Conservation (phyloP, 2,113 vertebrate species). For the Ellobius talpinus region DNA sequence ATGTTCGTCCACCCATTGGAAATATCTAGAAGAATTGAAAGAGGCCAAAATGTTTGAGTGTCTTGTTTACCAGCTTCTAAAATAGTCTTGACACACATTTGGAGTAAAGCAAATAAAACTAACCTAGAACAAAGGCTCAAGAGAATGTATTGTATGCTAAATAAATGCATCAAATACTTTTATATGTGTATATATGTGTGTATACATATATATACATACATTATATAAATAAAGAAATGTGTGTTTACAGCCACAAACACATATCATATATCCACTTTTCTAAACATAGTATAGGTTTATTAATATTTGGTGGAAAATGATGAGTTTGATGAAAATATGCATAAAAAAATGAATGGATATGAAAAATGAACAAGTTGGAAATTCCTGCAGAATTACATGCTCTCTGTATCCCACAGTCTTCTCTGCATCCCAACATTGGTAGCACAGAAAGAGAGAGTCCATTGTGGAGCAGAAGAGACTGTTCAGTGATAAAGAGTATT, state of each 20-base stretch:
- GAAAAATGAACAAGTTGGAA: not conserved
- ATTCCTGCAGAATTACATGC: not conserved
- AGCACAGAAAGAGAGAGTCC: not conserved
- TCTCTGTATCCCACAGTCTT: not conserved
- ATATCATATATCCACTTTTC: not conserved
- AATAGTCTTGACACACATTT: not conserved
- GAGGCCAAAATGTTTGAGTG: not conserved
- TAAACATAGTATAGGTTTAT: not conserved
- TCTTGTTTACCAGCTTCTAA: not conserved
- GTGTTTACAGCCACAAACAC: not conserved
- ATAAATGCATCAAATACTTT: not conserved
- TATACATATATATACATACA: too few relatives aligned
- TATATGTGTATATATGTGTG: not conserved
- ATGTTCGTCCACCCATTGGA: accelerated
- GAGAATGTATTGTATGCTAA: not conserved
- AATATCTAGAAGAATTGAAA: not conserved
- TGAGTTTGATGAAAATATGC: not conserved
- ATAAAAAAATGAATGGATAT: not conserved
- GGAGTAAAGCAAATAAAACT: not conserved
- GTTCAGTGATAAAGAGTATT: not conserved
- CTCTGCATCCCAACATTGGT: not conserved
- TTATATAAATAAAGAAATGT: not conserved
- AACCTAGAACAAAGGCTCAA: not conserved
- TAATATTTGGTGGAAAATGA: not conserved
- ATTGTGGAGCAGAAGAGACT: not conserved